A percentile compares a stretch with the other conserved stretches of the same genome.
These are phyloP conservation scores for Bellardia pandia DNA, from an alignment of 2,888 invertebrate genomes.

Conservation along the genomic window DNA sequence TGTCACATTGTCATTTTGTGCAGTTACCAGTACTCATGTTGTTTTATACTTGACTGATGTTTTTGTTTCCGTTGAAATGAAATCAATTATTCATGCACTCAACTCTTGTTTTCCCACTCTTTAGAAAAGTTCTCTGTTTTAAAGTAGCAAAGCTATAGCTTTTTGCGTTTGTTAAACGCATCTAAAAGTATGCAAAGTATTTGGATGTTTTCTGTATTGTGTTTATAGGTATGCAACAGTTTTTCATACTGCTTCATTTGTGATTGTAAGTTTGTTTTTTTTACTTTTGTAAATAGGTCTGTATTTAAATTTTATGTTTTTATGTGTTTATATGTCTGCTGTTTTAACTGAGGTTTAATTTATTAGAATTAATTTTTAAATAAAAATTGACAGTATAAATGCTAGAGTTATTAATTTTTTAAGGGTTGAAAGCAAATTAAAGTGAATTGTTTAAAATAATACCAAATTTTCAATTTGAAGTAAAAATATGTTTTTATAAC, in stretches of 20 bases:
- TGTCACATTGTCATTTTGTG: slow-evolving; percentile 70
- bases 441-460: not conserved
- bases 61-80: slow-evolving; percentile 75
- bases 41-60: not conserved
- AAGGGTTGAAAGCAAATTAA: not conserved
- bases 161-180: slow-evolving; percentile 47
- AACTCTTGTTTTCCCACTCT: slow-evolving; percentile 71
- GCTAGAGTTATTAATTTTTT: not conserved
- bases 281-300: not conserved
- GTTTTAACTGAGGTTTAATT: slow-evolving; percentile 43
- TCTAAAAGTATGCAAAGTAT: slow-evolving; percentile 68
- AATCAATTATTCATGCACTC: slow-evolving; percentile 81
- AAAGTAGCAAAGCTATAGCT: not conserved
- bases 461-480: no score
- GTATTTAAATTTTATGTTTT: slow-evolving; percentile 34
- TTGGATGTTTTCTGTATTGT: slow-evolving; percentile 21
- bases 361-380: slow-evolving; percentile 48
- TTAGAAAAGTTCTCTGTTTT: not conserved
- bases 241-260: slow-evolving; percentile 7
- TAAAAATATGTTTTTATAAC: no score
- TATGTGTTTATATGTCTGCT: slow-evolving; percentile 11
- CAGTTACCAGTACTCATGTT: slow-evolving; percentile 47
- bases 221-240: slow-evolving; percentile 63
- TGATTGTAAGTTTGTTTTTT: slow-evolving; percentile 1
- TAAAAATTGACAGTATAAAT: slow-evolving; percentile 18